Evolutionary conservation across 2,797 vertebrate species (phyloP), one percentile per base, ranked within the genome.

Genomic region (Decapterus maruadsi): DNA sequence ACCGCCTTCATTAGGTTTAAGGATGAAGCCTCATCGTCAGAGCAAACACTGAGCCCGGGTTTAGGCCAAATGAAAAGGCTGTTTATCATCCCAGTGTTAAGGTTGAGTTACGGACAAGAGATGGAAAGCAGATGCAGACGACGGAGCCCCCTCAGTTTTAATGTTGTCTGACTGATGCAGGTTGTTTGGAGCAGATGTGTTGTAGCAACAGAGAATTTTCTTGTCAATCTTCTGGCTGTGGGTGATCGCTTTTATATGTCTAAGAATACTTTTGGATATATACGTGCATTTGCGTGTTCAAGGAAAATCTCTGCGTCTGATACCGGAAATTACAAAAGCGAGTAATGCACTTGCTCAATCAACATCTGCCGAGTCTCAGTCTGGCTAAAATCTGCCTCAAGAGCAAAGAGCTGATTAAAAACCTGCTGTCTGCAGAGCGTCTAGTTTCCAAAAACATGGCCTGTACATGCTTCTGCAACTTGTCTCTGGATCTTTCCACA

Each of bases 61-160:
- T 75, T n/a, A 69, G 42, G 50, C 53, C 20, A 43, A 74, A 79
- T 82, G 43, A 87, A 75, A 72, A 55, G 43, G 19, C 72, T 87
- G 84, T 89, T 88, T 86, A 76, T 90, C 80, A 57, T 85, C 22
- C 56, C 78, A 17, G 42, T 68, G 0, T 78, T 51, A 80, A 77
- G 71, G 59, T 76, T 83, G 72, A 65, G 59, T 83, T 89, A 26
- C 19, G 55, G 75, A 87, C 64, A 78, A 72, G 53, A 76, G 82
- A 92, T 91, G 80, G 53, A 75, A 89, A 93, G 81, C 92, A 93
- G 88, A 90, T 91, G 92, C 77, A 67, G 78, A 80, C 77, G 78
- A 59, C 59, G 76, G 87, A 76, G 72, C 53, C 80, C 66, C 53
- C 38, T 83, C 45, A 20, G 40, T 57, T 82, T 86, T 84, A 90